These are phyloP conservation scores for Leistus spinibarbis DNA, from an alignment of 2,888 invertebrate genomes.

Conservation along the genomic window DNA sequence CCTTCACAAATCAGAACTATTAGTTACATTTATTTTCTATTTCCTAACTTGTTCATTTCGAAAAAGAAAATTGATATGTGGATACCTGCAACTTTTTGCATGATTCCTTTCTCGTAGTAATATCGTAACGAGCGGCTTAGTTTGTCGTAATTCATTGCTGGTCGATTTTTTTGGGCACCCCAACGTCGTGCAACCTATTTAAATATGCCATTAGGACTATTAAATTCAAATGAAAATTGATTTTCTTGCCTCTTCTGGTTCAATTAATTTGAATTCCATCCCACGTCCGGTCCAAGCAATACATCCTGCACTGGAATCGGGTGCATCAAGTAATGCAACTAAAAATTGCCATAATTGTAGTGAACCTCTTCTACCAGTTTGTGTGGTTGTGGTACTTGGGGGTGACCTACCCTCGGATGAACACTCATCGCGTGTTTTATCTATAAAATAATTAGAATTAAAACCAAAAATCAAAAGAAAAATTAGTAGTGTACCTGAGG, in stretches of 20 bases:
- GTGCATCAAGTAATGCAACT: slow-evolving; percentile 77
- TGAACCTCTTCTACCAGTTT: slow-evolving; percentile 71
- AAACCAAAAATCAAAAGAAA: not conserved
- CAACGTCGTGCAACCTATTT: slow-evolving; percentile 87
- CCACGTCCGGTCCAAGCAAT: slow-evolving; percentile 96
- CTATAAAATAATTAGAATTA: slow-evolving; percentile 4
- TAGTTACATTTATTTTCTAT: not conserved
- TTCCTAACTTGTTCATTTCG: not conserved
- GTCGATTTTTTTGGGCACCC: slow-evolving; percentile 96
- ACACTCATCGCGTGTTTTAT: slow-evolving; percentile 25
- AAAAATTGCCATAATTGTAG: slow-evolving; percentile 95
- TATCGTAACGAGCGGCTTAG: slow-evolving; percentile 91
- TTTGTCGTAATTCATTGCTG: slow-evolving; percentile 98
- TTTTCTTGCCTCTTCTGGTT: slow-evolving; percentile 92
- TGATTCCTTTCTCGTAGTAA: slow-evolving; percentile 98
- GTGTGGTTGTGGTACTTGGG: slow-evolving; percentile 5
- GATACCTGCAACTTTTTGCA: slow-evolving; percentile 93
- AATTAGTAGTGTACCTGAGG: slow-evolving; percentile 15
- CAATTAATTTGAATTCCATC: slow-evolving; percentile 93
- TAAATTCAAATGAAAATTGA: too few relatives aligned
- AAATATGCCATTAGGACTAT: slow-evolving; percentile 7
- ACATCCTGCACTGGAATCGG: slow-evolving; percentile 72
- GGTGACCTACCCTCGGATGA: slow-evolving; percentile 45
- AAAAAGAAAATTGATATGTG: too few relatives aligned
- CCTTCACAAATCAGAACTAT: slow-evolving; percentile 60